These are phyloP conservation scores for Bagarius yarrelli DNA, from an alignment of 2,113 vertebrate genomes.

Conservation along the genomic window DNA sequence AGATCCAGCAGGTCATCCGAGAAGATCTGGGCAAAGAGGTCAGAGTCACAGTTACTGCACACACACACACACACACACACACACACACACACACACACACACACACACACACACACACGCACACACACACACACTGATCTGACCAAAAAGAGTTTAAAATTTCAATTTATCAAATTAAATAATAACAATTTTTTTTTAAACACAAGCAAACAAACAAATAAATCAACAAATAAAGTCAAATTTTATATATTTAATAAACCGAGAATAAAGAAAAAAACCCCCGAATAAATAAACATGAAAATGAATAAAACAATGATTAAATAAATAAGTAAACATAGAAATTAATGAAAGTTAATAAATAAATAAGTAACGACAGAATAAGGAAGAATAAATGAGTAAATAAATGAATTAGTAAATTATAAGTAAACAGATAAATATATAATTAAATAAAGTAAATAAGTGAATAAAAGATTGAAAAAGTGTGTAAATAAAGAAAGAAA, in stretches of 20 bases:
- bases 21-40: constrained; percentile 96
- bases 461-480: no score
- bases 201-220: not conserved
- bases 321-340: not conserved
- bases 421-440: no score
- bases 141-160: not conserved
- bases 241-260: not conserved
- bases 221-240: not conserved
- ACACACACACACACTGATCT: not conserved
- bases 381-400: no score
- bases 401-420: no score
- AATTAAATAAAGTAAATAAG: no score
- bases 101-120: not conserved
- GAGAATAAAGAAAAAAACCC: not conserved
- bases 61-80: not conserved
- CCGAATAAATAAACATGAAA: not conserved
- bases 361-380: no score
- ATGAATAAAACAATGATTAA: not conserved
- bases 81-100: no score
- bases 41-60: constrained; percentile 11
- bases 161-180: no score
- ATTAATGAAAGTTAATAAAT: no score
- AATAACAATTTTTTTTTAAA: no score
- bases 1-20: constrained; percentile 86
- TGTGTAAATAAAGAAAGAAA: no score